Evolutionary conservation across 2,113 vertebrate genomes (phyloP).

Genomic region (Drymodes brunneopygia): DNA sequence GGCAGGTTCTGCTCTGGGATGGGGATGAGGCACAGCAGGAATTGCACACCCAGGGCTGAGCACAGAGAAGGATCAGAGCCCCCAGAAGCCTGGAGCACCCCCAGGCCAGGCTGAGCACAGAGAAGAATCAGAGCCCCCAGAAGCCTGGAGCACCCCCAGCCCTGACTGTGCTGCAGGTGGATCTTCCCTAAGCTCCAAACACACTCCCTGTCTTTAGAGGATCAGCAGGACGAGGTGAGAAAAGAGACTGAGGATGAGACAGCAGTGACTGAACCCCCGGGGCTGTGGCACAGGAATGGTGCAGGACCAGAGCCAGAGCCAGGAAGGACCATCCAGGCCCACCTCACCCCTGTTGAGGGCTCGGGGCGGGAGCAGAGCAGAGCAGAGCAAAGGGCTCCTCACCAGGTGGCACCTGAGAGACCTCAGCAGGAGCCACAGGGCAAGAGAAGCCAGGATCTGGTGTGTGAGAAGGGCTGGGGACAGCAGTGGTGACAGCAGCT

Average conservation of each 20-base stretch:
- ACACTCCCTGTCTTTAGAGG: rapidly evolving
- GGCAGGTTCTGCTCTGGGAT: rapidly evolving
- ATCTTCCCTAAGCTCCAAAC: neutral
- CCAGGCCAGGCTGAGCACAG: neutral
- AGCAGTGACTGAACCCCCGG: rapidly evolving
- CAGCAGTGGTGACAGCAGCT: neutral
- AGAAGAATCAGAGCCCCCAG: rapidly evolving
- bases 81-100: neutral
- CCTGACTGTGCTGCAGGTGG: neutral
- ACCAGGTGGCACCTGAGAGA: neutral
- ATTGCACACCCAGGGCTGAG: neutral
- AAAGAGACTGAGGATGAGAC: rapidly evolving
- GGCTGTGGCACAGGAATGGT: rapidly evolving
- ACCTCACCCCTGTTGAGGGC: rapidly evolving
- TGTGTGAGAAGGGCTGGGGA: neutral
- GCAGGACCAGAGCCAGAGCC: rapidly evolving
- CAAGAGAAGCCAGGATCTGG: neutral
- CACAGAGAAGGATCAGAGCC: rapidly evolving
- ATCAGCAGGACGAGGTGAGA: neutral
- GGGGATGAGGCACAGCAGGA: neutral
- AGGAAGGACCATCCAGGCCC: neutral
- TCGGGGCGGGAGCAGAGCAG: neutral
- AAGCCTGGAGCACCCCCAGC: neutral
- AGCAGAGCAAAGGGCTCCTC: neutral
- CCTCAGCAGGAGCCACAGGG: neutral